These are phyloP conservation scores for Protophormia terraenovae DNA, from an alignment of 2,888 invertebrate genomes.

Conservation along the genomic window DNA sequence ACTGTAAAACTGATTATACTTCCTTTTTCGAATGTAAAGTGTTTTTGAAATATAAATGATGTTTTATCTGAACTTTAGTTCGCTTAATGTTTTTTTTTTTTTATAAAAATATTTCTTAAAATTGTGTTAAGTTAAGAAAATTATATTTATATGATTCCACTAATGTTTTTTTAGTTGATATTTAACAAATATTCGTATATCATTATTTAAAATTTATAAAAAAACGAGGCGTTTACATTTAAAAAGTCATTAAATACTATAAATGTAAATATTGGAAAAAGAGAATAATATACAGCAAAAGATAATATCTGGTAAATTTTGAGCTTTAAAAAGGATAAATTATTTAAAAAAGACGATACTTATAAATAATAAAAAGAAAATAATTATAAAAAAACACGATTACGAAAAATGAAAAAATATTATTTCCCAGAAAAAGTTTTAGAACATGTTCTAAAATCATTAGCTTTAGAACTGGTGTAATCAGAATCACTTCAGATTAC, in stretches of 20 bases:
- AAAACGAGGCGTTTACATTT: background rate
- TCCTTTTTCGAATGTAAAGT: background rate
- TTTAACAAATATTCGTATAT: constrained; percentile 13
- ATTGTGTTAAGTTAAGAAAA: constrained; percentile 20
- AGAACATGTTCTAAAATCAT: too few relatives aligned
- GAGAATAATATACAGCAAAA: too few relatives aligned
- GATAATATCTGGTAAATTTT: too few relatives aligned
- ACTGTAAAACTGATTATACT: background rate
- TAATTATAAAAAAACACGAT: too few relatives aligned
- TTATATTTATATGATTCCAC: background rate
- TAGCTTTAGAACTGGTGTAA: too few relatives aligned
- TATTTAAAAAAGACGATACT: too few relatives aligned
- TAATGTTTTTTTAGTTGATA: constrained; percentile 50
- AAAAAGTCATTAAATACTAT: background rate
- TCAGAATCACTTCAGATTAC: too few relatives aligned
- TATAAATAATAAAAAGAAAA: too few relatives aligned
- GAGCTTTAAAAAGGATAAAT: too few relatives aligned
- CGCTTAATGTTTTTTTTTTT: background rate
- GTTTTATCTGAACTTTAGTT: constrained; percentile 22
- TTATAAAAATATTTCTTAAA: constrained; percentile 6
- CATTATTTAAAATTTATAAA: background rate
- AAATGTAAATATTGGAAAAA: too few relatives aligned
- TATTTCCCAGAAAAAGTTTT: too few relatives aligned
- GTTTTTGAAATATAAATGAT: constrained; percentile 25
- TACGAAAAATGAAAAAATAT: too few relatives aligned